These are phyloP conservation scores for Netta rufina DNA, from an alignment of 2,797 vertebrate species.

Conservation along the genomic window DNA sequence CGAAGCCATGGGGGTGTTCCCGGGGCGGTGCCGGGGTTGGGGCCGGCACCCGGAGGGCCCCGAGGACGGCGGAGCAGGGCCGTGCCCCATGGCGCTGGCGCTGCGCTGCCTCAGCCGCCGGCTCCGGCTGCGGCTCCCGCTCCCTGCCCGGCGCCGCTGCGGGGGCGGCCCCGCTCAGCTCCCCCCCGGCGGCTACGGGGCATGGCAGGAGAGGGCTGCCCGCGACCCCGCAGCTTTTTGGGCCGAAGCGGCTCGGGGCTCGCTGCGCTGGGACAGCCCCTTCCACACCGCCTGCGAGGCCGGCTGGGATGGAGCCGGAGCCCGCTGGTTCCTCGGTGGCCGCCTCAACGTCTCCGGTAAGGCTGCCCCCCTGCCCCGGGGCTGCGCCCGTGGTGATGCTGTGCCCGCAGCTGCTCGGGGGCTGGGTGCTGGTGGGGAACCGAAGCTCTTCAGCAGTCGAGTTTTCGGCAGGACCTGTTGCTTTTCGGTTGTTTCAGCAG, in stretches of 20 bases:
- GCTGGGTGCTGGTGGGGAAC: too few species aligned
- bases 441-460: not conserved
- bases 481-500: not conserved
- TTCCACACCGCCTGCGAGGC: slow-evolving; percentile 83
- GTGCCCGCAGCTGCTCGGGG: not conserved
- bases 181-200: not conserved
- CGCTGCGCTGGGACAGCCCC: slow-evolving; percentile 85
- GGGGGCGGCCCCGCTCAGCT: not conserved
- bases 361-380: not conserved
- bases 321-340: slow-evolving; percentile 91
- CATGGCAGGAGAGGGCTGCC: slow-evolving; percentile 76
- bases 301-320: slow-evolving; percentile 72
- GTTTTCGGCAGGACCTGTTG: not conserved
- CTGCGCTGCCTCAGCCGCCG: not conserved
- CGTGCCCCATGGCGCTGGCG: not conserved
- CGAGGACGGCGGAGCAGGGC: not conserved
- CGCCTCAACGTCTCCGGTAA: slow-evolving; percentile 93
- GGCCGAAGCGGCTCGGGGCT: slow-evolving; percentile 83
- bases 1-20: not conserved
- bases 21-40: not conserved
- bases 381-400: not conserved
- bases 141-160: not conserved
- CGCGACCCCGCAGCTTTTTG: slow-evolving; percentile 84
- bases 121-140: not conserved
- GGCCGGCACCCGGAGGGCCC: not conserved